Evolutionary conservation across 2,797 vertebrate genomes (phyloP).

Genomic region (Capromys pilorides): DNA sequence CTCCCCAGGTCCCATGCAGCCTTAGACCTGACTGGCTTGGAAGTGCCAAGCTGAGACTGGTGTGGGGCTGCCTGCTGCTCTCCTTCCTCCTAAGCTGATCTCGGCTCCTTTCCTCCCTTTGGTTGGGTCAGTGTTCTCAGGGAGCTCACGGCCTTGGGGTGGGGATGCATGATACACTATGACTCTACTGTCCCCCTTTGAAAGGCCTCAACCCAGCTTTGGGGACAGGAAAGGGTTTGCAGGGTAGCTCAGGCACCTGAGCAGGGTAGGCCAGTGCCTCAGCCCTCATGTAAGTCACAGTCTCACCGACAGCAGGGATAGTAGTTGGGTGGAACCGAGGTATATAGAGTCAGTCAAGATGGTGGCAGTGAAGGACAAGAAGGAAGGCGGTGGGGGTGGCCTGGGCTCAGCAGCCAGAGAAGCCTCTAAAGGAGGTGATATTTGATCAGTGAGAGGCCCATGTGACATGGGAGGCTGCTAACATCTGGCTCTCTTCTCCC

Average conservation of each 20-base stretch:
- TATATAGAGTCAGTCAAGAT: neutral
- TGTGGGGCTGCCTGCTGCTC: rapidly evolving
- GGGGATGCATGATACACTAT: neutral
- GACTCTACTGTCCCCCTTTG: neutral
- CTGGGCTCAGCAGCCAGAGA: neutral
- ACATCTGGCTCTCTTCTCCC: conserved; percentile 74
- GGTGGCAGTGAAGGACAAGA: rapidly evolving
- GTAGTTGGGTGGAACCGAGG: neutral
- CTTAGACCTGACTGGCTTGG: neutral
- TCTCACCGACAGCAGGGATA: neutral
- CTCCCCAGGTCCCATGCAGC: rapidly evolving
- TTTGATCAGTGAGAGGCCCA: conserved; percentile 11
- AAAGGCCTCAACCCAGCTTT: neutral
- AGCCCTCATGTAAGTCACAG: neutral
- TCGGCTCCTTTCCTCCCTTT: neutral
- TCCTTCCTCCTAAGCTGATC: neutral
- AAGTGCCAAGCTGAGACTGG: neutral
- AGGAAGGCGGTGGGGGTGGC: neutral
- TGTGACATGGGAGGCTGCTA: conserved; percentile 37
- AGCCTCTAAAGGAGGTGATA: neutral
- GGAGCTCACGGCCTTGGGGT: neutral
- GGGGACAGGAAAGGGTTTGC: neutral
- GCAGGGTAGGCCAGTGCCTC: neutral
- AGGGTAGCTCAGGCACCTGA: neutral
- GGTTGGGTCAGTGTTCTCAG: neutral